phyloP scores from a whole-genome alignment of 1,140 invertebrate species.

The Dendroctonus valens region DNA sequence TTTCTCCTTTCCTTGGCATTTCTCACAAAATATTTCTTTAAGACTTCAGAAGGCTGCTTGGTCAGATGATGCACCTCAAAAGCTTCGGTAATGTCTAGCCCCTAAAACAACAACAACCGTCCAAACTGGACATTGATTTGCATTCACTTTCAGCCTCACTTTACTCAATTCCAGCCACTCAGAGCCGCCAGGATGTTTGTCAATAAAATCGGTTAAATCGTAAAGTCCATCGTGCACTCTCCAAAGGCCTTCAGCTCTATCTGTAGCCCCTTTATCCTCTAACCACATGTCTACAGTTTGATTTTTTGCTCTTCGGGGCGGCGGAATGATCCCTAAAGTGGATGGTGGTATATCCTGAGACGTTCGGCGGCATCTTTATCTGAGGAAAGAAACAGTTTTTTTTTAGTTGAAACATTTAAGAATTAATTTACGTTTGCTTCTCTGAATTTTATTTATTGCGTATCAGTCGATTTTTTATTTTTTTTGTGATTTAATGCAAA shows the following conservation, averaged over 20 bases:
- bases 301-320: constrained; percentile 22
- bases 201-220: constrained; percentile 66
- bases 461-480: no score
- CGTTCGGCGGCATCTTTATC: constrained; percentile 36
- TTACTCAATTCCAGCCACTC: constrained; percentile 63
- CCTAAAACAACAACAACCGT: constrained; percentile 46
- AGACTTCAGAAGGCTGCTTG: constrained; percentile 52
- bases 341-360: constrained; percentile 31
- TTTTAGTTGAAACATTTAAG: no score
- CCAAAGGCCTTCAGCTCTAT: constrained; percentile 75
- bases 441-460: no score
- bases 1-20: constrained; percentile 57
- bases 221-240: constrained; percentile 74
- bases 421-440: no score
- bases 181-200: constrained; percentile 72
- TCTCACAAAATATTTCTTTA: constrained; percentile 61
- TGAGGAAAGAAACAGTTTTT: no score
- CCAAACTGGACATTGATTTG: no score
- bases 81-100: constrained; percentile 71
- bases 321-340: constrained; percentile 33
- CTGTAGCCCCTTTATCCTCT: constrained; percentile 45
- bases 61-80: constrained; percentile 65
- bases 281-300: constrained; percentile 37
- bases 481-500: no score
- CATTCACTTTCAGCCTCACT: constrained; percentile 15